Evolutionary conservation across 2,888 invertebrate genomes (phyloP), one percentile per base, ranked within the genome.

Genomic region (Xylota sylvarum): DNA sequence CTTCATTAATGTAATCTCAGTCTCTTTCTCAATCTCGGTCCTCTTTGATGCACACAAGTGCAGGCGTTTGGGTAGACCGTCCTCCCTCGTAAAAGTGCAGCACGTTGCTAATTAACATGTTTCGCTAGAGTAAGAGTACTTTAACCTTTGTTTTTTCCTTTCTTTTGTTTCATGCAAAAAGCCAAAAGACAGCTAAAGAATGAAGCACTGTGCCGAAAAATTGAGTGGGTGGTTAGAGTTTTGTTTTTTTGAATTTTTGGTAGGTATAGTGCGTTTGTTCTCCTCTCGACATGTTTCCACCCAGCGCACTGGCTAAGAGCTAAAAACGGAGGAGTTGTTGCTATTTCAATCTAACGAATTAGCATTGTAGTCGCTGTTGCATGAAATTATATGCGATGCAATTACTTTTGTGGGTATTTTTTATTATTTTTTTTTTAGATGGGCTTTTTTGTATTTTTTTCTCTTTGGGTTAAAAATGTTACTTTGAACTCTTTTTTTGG

Each of bases 301-400:
- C 56, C 70, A 70, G 35, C 55, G 43, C 46, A 43, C 43, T 64
- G 46, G 32, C 19, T 62, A 60, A 43, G 30, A 50, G 43, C 23
- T 35, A 32, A 37, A 9, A 17, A 19, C 32, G 32, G 37, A 52
- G 37, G 37, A 52, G 37, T 30, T 73, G 72, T 56, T 67, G 64
- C 23, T 77, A 48, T 46, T 78, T 86, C 62, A 69, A 86, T 81
- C 81, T 78, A 86, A 86, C 86, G 69, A 86, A 86, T 86, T 86
- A 86, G 86, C 77, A 80, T 86, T 86, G 86, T 86, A 77, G 77
- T 73, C 86, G 81, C 67, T 86, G 86, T 86, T 86, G 86, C 82
- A 86, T 86, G 82, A 86, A 86, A 86, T 82, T 86, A 86, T 86
- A 86, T 77, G 82, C 81, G 82, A 82, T 86, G 86, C 86, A 82